Evolutionary conservation across 2,888 invertebrate genomes (phyloP).

Genomic region (Cotesia congregata): DNA sequence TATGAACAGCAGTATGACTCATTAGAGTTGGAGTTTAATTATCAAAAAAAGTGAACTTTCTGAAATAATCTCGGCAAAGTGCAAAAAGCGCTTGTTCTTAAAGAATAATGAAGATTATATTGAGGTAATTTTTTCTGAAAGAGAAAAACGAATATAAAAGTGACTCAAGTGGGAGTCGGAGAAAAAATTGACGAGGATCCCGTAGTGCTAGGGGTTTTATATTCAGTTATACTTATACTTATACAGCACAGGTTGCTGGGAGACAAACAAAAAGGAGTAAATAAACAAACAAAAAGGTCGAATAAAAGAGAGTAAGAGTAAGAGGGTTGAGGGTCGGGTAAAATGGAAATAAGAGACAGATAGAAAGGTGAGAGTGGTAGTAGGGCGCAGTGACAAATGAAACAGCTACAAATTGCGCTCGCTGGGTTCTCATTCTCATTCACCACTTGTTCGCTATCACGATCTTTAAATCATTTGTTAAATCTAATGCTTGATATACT

Average conservation of each 20-base stretch:
- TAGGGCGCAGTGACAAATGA: constrained; percentile 63
- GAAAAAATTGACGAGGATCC: constrained; percentile 21
- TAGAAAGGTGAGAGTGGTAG: constrained; percentile 40
- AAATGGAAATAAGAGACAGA: constrained; percentile 1
- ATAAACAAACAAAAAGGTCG: constrained; percentile 28
- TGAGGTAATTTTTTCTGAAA: constrained; percentile 15
- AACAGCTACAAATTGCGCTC: constrained; percentile 65
- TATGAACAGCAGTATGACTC: no score
- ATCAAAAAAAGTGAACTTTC: no score
- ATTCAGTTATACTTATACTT: not conserved
- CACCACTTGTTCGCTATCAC: constrained; percentile 55
- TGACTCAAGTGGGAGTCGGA: not conserved
- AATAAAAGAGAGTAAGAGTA: constrained; percentile 36
- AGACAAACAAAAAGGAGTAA: constrained; percentile 47
- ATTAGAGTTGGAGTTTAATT: no score
- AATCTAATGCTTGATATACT: constrained; percentile 4
- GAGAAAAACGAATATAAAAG: constrained; percentile 8
- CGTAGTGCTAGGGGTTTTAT: constrained; percentile 9
- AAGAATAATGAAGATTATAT: constrained; percentile 11
- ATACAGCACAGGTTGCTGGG: constrained; percentile 22
- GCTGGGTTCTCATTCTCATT: constrained; percentile 63
- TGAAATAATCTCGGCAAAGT: no score
- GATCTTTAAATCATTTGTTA: constrained; percentile 26
- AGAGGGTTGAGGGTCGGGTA: constrained; percentile 30
- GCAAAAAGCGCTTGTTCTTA: not conserved